Conservation (phyloP, 2,113 vertebrate genomes). For the Thalassarche chlororhynchos region DNA sequence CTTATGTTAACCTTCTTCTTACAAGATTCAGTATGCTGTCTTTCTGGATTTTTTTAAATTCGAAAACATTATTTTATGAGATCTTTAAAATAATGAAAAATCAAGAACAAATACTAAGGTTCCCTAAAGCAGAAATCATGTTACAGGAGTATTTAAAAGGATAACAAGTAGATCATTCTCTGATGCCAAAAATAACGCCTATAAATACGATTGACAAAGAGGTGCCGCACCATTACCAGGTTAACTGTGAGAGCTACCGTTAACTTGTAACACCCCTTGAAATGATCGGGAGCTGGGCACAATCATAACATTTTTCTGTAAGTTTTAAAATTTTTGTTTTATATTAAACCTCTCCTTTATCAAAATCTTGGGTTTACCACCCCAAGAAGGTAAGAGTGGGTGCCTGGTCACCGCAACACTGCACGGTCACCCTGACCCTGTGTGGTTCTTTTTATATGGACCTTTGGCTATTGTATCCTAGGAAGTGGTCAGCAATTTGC, state of each 20-base stretch:
- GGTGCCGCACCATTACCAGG: background rate
- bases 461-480: background rate
- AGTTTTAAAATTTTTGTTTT: background rate
- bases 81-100: background rate
- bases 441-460: background rate
- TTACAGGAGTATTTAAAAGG: background rate
- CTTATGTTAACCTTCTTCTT: background rate
- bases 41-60: background rate
- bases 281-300: background rate
- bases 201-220: background rate
- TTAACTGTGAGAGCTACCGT: background rate
- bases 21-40: background rate
- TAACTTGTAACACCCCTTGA: too few relatives aligned
- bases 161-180: background rate
- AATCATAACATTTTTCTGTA: background rate
- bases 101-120: background rate
- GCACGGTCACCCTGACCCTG: background rate
- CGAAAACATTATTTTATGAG: background rate
- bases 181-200: background rate
- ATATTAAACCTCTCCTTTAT: background rate
- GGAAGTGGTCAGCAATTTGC: background rate
- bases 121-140: background rate
- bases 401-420: too few relatives aligned
- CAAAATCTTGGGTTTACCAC: background rate
- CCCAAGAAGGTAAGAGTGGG: background rate